Evolutionary conservation across 2,888 invertebrate genomes (phyloP), one percentile per base, ranked within the genome.

Genomic region (Polyommatus icarus): DNA sequence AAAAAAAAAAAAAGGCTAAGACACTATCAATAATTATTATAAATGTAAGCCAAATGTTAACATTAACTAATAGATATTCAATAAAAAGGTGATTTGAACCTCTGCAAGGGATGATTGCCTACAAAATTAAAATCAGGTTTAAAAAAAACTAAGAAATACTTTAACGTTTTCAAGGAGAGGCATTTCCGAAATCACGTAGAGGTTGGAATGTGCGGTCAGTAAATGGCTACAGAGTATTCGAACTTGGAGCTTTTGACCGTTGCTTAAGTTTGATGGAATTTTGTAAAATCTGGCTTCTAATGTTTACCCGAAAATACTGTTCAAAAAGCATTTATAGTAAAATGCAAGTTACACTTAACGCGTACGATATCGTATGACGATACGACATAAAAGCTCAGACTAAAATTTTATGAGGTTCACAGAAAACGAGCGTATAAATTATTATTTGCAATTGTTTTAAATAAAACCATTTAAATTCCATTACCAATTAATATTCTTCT

Each of bases 191-290:
- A 67, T 67, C 67, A 67, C 67, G 67, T 29, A 32, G 29, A 67
- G 67, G 67, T 67, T 15, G 67, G 67, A 67, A 67, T 67, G 67
- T 29, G 67, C 67, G 67, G 67, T 67, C 67, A 32, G 67, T 67
- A 67, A 67, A 67, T 67, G 29, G 67, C 29, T 67, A 67, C 20
- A 67, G 61, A 61, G 67, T 67, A 67, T 67, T 15, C 29, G 4
- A 15, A 67, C 67, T 67, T 67, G 67, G 15, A 6, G 29, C 12
- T 29, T 67, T 67, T 24, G 67, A 67, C 67, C 67, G 32, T 29
- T 29, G 29, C 29, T 5, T 29, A 29, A 67, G 24, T 15, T 67
- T 67, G 29, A 5, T 18, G 67, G 67, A 67, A 67, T 32, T 67
- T 18, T 12, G 29, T 59, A 1, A 67, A 24, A 67, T 67, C 15